A percentile compares a stretch with the other conserved stretches of the same genome.
Evolutionary conservation across 2,113 vertebrate species (phyloP).

Genomic region (Osmerus eperlanus): DNA sequence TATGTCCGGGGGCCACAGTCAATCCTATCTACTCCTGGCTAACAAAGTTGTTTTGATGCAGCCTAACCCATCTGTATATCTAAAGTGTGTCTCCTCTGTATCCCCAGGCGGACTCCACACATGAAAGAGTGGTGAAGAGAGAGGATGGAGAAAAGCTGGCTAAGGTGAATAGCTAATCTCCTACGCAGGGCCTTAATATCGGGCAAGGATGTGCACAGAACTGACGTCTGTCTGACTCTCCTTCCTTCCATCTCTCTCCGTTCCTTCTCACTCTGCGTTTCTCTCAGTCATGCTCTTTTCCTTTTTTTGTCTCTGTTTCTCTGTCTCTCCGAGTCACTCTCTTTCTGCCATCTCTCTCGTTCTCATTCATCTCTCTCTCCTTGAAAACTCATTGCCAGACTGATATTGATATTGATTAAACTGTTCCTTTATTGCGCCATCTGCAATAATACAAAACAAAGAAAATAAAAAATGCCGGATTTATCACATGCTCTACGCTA

Average conservation of each 20-base stretch:
- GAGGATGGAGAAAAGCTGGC: slow-evolving; percentile 91
- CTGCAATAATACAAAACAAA: slow-evolving; percentile 20
- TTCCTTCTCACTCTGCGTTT: not conserved
- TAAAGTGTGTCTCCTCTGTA: slow-evolving; percentile 14
- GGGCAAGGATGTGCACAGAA: not conserved
- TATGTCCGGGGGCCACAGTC: too few relatives aligned
- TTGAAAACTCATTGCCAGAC: too few relatives aligned
- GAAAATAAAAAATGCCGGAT: not conserved
- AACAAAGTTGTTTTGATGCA: not conserved
- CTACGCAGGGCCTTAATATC: too few relatives aligned
- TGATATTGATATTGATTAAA: too few relatives aligned
- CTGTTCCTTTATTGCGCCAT: not conserved
- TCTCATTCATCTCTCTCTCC: not conserved
- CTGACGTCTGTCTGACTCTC: not conserved
- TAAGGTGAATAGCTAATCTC: slow-evolving; percentile 71
- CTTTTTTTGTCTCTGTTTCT: slow-evolving; percentile 9
- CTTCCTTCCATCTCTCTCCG: not conserved
- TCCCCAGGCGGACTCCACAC: slow-evolving; percentile 84
- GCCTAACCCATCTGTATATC: not conserved
- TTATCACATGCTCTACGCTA: too few relatives aligned
- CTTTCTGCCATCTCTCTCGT: not conserved
- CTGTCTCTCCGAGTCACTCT: slow-evolving; percentile 13
- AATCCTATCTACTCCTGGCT: too few relatives aligned
- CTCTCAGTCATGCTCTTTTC: not conserved
- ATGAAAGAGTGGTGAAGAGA: slow-evolving; percentile 85